Base-by-base conservation (phyloP, 1,140 invertebrate genomes). In the Zaprionus gabonicus region DNA sequence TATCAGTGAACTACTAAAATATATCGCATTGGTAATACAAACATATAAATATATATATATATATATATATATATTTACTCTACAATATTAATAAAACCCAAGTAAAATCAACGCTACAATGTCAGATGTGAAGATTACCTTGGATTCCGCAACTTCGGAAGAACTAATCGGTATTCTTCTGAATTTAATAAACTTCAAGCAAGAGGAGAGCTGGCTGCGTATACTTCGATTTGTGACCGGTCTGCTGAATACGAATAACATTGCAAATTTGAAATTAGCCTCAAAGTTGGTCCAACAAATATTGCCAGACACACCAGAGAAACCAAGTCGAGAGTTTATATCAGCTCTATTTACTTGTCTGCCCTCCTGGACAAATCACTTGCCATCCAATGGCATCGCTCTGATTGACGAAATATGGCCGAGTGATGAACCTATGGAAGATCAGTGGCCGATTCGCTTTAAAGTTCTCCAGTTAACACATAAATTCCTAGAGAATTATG, bases 101-200 rank as follows among this genome's bases (percentile, higher is more conserved):
- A 36, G 34, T 36, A 2, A 36, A 10, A 36, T 36, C 10, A 36
- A 7, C 36, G 4, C 12, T 13, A 15, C 13, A 38, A 15, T 34
- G 31, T 15, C 38, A 6, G 38, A 41, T 0, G n/a, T 13, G n/a
- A 7, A 63, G 41, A 10, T 4, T 59, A 25, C 9, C 13, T 34
- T 49, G 27, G 27, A 49, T 4, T 0, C 27, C 41, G 28, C 20
- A 10, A 64, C 60, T 36, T 20, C 34, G 3, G 28, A 36, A n/a
- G 69, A 71, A 31, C 15, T 65, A 23, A 20, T 55, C 3, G 28
- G 57, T 34, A 38, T 71, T 20, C 23, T 71, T 2, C 38, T 65
- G 4, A 27, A 58, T 13, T 65, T 58, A 9, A 17, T 71, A 15
- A 51, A 71, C 34, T 36, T 46, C 3, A 15, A 46, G 1, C 31